These are phyloP conservation scores for Bursaphelenchus mucronatus DNA, from an alignment of 1,140 invertebrate genomes.

Conservation along the genomic window DNA sequence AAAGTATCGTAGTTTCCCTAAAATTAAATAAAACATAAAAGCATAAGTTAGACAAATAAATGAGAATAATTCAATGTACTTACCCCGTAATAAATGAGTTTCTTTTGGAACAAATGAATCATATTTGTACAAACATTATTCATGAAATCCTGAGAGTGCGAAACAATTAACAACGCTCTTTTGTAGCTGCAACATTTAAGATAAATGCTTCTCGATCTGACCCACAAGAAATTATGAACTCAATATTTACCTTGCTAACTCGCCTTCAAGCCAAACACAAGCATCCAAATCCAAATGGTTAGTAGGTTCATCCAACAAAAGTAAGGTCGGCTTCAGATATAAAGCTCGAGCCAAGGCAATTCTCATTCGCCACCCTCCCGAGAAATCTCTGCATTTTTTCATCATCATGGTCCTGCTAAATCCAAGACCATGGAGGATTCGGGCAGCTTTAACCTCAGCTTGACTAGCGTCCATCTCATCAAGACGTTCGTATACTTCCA, in stretches of 20 bases:
- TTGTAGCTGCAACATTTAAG: slow-evolving; percentile 72
- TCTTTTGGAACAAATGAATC: slow-evolving; percentile 86
- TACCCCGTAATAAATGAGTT: slow-evolving; percentile 89
- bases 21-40: slow-evolving; percentile 30
- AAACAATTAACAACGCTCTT: slow-evolving; percentile 93
- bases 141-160: slow-evolving; percentile 98
- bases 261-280: slow-evolving; percentile 98
- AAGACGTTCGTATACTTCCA: slow-evolving; percentile 94
- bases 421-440: slow-evolving; percentile 91
- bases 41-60: background rate
- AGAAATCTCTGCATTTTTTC: slow-evolving; percentile 85
- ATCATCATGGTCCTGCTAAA: slow-evolving; percentile 87
- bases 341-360: slow-evolving; percentile 82
- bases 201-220: background rate
- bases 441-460: slow-evolving; percentile 84
- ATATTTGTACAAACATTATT: slow-evolving; percentile 99
- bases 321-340: slow-evolving; percentile 65
- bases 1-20: slow-evolving; percentile 91
- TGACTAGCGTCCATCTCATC: slow-evolving; percentile 93
- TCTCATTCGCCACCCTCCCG: slow-evolving; percentile 97
- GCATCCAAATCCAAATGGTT: slow-evolving; percentile 77
- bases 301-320: slow-evolving; percentile 68
- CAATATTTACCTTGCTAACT: slow-evolving; percentile 75
- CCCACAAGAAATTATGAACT: background rate
- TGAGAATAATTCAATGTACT: slow-evolving; percentile 51